Conservation (phyloP, 2,797 vertebrate species). For the Halcyon chelicuti region DNA sequence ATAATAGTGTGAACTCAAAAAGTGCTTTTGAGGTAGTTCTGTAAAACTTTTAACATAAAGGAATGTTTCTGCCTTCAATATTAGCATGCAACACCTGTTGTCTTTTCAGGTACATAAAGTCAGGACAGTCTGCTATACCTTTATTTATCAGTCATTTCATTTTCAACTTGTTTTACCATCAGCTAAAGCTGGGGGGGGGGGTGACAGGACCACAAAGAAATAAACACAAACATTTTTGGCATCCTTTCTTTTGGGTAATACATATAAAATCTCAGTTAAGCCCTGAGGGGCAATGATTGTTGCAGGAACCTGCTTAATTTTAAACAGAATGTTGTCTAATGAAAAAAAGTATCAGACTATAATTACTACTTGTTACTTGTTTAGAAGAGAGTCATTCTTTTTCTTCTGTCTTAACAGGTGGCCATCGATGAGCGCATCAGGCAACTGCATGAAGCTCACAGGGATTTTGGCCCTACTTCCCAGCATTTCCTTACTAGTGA, state of each 20-base stretch:
- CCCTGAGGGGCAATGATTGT: neutral
- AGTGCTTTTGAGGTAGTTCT: neutral
- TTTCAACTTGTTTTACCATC: neutral
- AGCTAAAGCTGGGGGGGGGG: neutral
- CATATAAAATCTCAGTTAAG: neutral
- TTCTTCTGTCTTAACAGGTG: constrained; percentile 79
- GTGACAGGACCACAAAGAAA: neutral
- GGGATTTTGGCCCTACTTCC: constrained; percentile 89
- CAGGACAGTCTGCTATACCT: neutral
- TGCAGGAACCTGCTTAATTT: neutral
- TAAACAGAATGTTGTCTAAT: neutral
- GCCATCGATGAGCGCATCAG: constrained; percentile 91
- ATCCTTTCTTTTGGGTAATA: neutral
- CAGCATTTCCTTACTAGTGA: constrained; percentile 91
- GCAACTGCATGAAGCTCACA: constrained; percentile 92
- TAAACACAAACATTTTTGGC: neutral
- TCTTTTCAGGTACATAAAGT: neutral
- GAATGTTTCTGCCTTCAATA: neutral
- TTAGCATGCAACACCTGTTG: neutral
- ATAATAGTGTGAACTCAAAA: neutral
- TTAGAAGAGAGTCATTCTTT: constrained; percentile 17
- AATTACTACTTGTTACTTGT: constrained; percentile 19
- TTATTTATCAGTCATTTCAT: neutral
- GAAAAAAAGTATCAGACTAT: neutral
- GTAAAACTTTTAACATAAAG: neutral